Evolutionary conservation across 2,888 invertebrate genomes (phyloP).

Genomic region (Nowickia ferox): DNA sequence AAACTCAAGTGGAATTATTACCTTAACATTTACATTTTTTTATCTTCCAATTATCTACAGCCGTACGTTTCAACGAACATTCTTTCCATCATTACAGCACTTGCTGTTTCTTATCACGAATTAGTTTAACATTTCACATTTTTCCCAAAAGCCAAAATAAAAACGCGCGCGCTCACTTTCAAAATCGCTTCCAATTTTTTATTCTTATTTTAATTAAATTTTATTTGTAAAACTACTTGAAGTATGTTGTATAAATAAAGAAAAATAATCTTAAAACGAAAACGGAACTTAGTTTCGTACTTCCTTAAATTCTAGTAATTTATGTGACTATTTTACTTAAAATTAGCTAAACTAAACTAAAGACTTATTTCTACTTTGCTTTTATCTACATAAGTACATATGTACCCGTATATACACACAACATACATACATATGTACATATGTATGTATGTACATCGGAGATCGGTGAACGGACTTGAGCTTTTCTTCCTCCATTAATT

Average conservation of each 20-base stretch:
- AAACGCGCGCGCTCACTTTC: too few species aligned
- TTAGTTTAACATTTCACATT: too few species aligned
- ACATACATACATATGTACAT: background rate
- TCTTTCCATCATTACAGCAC: background rate
- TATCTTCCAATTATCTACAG: slow-evolving; percentile 10
- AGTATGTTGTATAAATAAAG: background rate
- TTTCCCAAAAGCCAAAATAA: background rate
- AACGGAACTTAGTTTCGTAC: background rate
- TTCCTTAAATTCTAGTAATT: background rate
- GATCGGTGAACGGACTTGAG: slow-evolving; percentile 46
- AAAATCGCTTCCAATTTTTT: too few species aligned
- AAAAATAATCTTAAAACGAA: background rate
- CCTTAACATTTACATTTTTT: background rate
- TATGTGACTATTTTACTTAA: background rate
- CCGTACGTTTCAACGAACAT: slow-evolving; percentile 3
- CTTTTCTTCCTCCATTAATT: background rate
- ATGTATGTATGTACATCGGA: background rate
- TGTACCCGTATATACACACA: too few species aligned
- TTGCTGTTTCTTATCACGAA: background rate
- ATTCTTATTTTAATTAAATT: background rate
- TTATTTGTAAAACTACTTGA: background rate
- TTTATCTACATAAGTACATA: background rate
- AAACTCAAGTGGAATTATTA: background rate
- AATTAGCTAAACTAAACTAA: background rate
- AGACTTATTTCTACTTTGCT: too few species aligned